Conservation (phyloP, 1,140 invertebrate genomes). For the Polypedilum pembai region DNA sequence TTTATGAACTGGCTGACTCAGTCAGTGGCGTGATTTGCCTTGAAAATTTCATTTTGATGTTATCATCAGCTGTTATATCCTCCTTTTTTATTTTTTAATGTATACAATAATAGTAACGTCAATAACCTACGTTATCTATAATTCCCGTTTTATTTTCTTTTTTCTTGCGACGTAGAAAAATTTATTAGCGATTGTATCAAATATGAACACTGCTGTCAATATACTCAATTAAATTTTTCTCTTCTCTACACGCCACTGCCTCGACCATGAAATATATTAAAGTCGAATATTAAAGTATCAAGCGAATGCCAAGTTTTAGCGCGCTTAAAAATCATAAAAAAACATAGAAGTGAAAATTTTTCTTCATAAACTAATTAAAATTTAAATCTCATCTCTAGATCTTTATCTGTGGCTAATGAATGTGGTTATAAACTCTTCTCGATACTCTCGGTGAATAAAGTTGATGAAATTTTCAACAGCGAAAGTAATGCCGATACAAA, state of each 20-base stretch:
- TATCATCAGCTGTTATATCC: no score
- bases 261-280: not conserved
- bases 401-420: constrained; percentile 27
- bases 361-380: not conserved
- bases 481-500: constrained; percentile 36
- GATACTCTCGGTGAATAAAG: constrained; percentile 38
- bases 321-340: not conserved
- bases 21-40: constrained; percentile 1
- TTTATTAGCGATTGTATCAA: no score
- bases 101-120: no score
- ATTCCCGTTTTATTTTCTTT: no score
- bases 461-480: constrained; percentile 40
- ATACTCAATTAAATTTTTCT: no score
- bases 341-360: not conserved
- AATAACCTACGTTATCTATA: no score
- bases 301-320: constrained; percentile 1
- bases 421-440: constrained; percentile 39
- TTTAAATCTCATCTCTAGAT: constrained; percentile 28
- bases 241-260: not conserved
- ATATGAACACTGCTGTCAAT: no score
- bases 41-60: not conserved
- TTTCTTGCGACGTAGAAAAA: no score
- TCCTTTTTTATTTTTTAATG: no score
- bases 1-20: not conserved
- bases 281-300: not conserved